Base-by-base conservation (phyloP, 2,113 vertebrate species). In the Zapus hudsonius region DNA sequence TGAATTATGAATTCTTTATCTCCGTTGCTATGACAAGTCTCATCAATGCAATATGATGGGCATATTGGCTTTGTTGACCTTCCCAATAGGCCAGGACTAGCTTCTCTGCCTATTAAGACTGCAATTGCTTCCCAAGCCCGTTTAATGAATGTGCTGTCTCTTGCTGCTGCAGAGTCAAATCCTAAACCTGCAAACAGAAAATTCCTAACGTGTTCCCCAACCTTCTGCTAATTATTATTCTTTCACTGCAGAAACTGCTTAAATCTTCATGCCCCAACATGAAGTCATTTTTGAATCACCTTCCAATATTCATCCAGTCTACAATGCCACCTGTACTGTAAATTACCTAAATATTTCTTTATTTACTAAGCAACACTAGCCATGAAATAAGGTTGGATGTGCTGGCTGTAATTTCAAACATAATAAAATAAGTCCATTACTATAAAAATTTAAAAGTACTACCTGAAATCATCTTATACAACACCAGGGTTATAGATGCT, bases 311-410 rank as follows among this genome's bases (percentile, higher is more conserved):
- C 59, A 2, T 91, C 66, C 47, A 70, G 23, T 61, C 73, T 84
- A 22, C 33, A 63, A 25, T 44, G 55, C 7, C 0, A 73, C 27
- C 42, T 75, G 12, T 33, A 61, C 91, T 36, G 4, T 44, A 90
- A 89, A 87, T 69, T 87, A 69, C 11, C 59, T 87, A 81, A 91
- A 75, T 75, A 67, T 76, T 69, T 63, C 25, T 94, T 76, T 74
- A 33, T 64, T 40, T 67, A 44, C 36, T 64, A 57, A 84, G 47
- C n/a, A 85, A 57, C 29, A 38, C 33, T 31, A 72, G 15, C 40
- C 36, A 78, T 42, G 33, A 84, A 80, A 75, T 19, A 59, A 79
- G 22, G 57, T 66, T 80, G 69, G 27, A 80, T 47, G 27, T 47
- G 27, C 33, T 40, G 27, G 1, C 23, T 76, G 38, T 61, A 63